Percentiles rank a stretch among this genome's conserved stretches.
Evolutionary conservation across 2,888 invertebrate genomes (phyloP).

Genomic region (Tipula confusa): DNA sequence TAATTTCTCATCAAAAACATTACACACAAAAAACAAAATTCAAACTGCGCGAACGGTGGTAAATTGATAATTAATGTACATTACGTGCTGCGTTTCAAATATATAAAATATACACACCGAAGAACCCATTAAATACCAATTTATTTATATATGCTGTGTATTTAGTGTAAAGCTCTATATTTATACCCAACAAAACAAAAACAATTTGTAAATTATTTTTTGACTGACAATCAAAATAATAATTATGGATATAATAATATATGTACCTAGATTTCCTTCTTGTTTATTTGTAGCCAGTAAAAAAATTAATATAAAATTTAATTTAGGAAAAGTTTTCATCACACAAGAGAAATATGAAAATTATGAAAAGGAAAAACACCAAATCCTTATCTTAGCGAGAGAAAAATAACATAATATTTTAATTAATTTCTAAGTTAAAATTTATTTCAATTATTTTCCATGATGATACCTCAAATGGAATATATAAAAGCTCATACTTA

Average conservation of each 20-base stretch:
- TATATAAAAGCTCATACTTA: not conserved
- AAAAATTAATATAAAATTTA: not conserved
- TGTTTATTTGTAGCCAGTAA: not conserved
- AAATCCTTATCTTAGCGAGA: not conserved
- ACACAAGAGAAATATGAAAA: too few species aligned
- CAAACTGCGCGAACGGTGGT: not conserved
- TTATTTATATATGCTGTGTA: not conserved
- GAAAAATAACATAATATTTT: not conserved
- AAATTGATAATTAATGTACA: conserved; percentile 25
- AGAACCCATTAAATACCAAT: not conserved
- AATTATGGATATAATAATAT: not conserved
- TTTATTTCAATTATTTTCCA: conserved; percentile 12
- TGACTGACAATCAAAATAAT: conserved; percentile 1
- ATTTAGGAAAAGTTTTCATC: not conserved
- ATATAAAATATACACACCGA: not conserved
- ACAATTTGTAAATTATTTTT: not conserved
- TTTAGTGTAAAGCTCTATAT: not conserved
- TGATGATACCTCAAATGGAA: too few species aligned
- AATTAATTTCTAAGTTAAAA: not conserved
- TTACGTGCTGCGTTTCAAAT: conserved; percentile 7
- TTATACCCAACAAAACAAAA: too few species aligned
- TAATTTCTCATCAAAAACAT: conserved; percentile 6
- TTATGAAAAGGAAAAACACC: not conserved
- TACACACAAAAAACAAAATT: not conserved
- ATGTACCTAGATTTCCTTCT: not conserved